A percentile compares a stretch with the other conserved stretches of the same genome.
Evolutionary conservation across 2,113 vertebrate genomes (phyloP).

Genomic region (Martes martes): DNA sequence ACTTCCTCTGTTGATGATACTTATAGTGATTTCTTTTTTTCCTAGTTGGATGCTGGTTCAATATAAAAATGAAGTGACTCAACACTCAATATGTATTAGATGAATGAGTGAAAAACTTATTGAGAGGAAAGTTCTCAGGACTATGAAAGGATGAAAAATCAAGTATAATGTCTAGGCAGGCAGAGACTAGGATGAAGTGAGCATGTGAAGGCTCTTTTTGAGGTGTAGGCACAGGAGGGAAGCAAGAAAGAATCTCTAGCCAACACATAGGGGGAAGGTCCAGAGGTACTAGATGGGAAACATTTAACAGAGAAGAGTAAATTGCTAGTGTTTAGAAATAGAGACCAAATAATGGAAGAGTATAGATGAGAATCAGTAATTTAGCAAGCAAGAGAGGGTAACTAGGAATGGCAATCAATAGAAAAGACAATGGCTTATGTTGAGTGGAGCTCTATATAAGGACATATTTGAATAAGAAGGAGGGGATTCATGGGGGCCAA

Average conservation of each 20-base stretch:
- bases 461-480: background rate
- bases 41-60: background rate
- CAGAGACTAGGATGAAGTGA: background rate
- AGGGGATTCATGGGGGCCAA: background rate
- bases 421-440: background rate
- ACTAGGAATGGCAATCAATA: background rate
- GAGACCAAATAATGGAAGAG: background rate
- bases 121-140: background rate
- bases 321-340: background rate
- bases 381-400: background rate
- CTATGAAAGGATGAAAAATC: background rate
- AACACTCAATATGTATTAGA: background rate
- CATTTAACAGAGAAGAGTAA: background rate
- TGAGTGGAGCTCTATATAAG: background rate
- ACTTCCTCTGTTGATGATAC: background rate
- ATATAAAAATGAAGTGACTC: background rate
- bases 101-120: background rate
- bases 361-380: background rate
- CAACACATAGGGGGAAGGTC: background rate
- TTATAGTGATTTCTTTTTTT: background rate
- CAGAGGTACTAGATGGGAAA: background rate
- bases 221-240: background rate
- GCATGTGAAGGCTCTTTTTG: background rate
- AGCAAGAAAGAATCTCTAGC: background rate
- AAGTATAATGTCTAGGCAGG: background rate